Evolutionary conservation across 92 coral and sea anemone genomes (phyloP), one percentile per base, ranked within the genome.

Genomic region (Hydrozoanthus gracilis): DNA sequence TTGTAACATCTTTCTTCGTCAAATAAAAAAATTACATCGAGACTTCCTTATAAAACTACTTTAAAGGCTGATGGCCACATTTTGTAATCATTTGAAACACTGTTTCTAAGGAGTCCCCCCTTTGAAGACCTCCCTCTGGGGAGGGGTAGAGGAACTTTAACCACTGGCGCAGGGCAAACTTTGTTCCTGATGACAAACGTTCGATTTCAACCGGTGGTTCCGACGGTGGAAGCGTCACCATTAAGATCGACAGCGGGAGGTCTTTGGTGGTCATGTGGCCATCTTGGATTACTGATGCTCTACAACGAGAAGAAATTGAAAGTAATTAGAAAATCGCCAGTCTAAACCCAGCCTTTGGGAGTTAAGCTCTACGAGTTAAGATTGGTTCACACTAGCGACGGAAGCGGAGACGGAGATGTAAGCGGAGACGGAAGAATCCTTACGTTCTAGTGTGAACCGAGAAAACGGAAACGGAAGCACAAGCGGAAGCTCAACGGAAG

Each of bases 111-210:
- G 87, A 83, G 39, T 76, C 88, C 7, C 88, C 91, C 60, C 92
- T 50, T 60, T 69, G 44, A 10, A 64, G 51, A 17, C 62, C 51
- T 47, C 82, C 39, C 51, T 77, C 82, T 0, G 72, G 51, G 48
- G 91, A n/a, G 4, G 91, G 75, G 83, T 91, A 65, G 45, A 84
- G 89, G 17, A 49, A 13, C 82, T 94, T 88, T 61, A 94, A 10
- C 98, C 98, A 96, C 82, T 94, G 98, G 2, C 86, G 83, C 13
- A 96, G 83, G 11, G 98, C 98, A 69, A 96, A 96, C 92, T 92
- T 96, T 46, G 98, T 92, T 12, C 98, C 98, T 5, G 96, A 87
- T 17, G 98, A 94, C 17, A 96, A 92, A 48, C 98, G 87, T 64
- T 92, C 96, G 56, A 44, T 82, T 2, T 88, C 93, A 5, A 58